phyloP scores from a whole-genome alignment of 2,797 vertebrate species.

The Notoglanidium macrostoma region DNA sequence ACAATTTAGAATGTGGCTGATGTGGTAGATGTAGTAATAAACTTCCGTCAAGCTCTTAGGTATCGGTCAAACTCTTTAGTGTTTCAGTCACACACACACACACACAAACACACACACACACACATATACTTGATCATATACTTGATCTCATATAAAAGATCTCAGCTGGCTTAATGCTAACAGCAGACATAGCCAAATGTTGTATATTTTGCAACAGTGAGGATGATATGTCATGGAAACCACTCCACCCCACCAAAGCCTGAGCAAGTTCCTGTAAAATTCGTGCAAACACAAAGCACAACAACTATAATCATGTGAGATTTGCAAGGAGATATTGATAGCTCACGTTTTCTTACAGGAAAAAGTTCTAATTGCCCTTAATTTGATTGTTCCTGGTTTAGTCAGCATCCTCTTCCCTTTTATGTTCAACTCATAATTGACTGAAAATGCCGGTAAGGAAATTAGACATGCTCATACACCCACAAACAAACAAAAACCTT shows the following conservation, averaged over 20 bases:
- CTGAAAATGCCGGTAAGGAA: slow-evolving; percentile 55
- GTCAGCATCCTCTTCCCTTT: slow-evolving; percentile 60
- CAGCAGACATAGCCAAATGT: slow-evolving; percentile 47
- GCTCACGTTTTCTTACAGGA: slow-evolving; percentile 25
- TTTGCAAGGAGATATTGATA: slow-evolving; percentile 49
- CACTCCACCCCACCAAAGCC: background rate
- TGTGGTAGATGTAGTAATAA: background rate
- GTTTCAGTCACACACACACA: background rate
- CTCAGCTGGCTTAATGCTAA: slow-evolving; percentile 41
- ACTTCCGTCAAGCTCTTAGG: background rate
- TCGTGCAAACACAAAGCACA: slow-evolving; percentile 48
- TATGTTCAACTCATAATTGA: slow-evolving; percentile 60
- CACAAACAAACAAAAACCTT: slow-evolving; percentile 26
- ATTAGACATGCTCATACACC: slow-evolving; percentile 36
- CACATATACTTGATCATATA: too few species aligned
- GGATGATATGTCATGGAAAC: slow-evolving; percentile 34
- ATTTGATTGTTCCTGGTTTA: slow-evolving; percentile 62
- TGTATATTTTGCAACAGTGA: slow-evolving; percentile 30
- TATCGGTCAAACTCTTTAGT: background rate
- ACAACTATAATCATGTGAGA: slow-evolving; percentile 44
- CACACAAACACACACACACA: too few species aligned
- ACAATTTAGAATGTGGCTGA: background rate
- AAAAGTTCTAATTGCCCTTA: slow-evolving; percentile 61
- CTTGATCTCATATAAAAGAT: slow-evolving; percentile 17
- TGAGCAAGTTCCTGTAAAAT: slow-evolving; percentile 57